Conservation (phyloP, 2,888 invertebrate species). For the Nymphalis urticae region DNA sequence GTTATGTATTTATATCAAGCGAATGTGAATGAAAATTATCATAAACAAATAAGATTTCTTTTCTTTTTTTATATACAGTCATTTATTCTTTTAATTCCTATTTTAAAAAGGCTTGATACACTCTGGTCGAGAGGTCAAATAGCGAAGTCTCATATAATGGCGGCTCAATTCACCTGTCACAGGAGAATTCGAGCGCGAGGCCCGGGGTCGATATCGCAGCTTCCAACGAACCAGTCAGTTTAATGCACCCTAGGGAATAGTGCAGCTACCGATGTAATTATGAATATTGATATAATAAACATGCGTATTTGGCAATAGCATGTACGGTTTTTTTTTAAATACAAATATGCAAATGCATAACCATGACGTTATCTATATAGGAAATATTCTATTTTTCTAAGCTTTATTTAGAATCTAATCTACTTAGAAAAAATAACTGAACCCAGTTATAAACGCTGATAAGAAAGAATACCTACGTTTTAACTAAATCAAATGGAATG, state of each 20-base stretch:
- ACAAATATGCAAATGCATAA: neutral
- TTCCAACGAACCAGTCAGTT: slow-evolving; percentile 56
- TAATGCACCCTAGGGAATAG: slow-evolving; percentile 59
- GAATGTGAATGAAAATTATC: too few relatives aligned
- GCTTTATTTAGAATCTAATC: too few relatives aligned
- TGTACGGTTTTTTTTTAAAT: neutral
- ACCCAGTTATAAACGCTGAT: too few relatives aligned
- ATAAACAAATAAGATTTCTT: too few relatives aligned
- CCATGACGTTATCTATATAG: neutral
- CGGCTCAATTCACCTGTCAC: slow-evolving; percentile 50
- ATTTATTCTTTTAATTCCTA: neutral
- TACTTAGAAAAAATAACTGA: too few relatives aligned
- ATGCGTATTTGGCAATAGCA: slow-evolving; percentile 22
- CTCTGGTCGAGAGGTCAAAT: slow-evolving; percentile 33
- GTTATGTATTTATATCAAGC: too few relatives aligned
- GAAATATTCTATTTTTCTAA: neutral
- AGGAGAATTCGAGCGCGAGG: slow-evolving; percentile 49
- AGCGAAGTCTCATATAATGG: slow-evolving; percentile 42
- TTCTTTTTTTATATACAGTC: neutral
- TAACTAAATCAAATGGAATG: too few relatives aligned
- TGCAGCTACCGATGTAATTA: slow-evolving; percentile 52
- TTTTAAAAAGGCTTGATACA: neutral
- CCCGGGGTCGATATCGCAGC: slow-evolving; percentile 51
- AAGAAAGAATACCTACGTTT: too few relatives aligned
- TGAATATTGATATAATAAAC: slow-evolving; percentile 37